Conservation (phyloP, 2,113 vertebrate species). For the Larimichthys polyactis region DNA sequence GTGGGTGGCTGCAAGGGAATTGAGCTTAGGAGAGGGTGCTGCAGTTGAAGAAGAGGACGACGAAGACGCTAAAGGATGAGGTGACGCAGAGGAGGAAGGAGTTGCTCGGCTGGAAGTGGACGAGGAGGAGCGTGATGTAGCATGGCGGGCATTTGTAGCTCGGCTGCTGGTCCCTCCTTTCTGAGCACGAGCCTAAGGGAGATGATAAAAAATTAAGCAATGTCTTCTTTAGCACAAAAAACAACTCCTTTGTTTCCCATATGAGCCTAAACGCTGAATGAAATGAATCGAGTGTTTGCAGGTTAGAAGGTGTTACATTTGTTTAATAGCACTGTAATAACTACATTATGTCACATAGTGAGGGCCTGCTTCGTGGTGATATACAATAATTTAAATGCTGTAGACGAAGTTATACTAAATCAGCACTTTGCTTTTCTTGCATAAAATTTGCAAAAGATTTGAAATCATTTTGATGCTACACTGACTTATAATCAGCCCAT, state of each 20-base stretch:
- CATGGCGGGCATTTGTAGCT: conserved; percentile 87
- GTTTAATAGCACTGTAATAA: not conserved
- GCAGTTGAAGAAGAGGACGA: conserved; percentile 65
- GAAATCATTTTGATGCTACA: too few relatives aligned
- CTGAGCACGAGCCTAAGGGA: conserved; percentile 88
- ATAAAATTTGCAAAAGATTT: too few relatives aligned
- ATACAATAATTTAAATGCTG: too few relatives aligned
- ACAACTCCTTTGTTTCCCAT: not conserved
- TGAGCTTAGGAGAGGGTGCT: conserved; percentile 91
- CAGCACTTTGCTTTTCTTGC: too few relatives aligned
- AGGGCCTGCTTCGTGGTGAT: too few relatives aligned
- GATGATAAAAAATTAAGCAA: conserved; percentile 10
- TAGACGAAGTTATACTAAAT: too few relatives aligned
- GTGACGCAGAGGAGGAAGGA: conserved; percentile 62
- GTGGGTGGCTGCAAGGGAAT: conserved; percentile 92
- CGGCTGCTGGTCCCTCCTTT: conserved; percentile 86
- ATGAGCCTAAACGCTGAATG: too few relatives aligned
- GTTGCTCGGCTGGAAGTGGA: conserved; percentile 56
- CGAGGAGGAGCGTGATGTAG: conserved; percentile 74
- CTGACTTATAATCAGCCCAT: too few relatives aligned
- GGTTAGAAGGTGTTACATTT: not conserved
- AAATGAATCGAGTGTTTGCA: not conserved
- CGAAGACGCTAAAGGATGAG: conserved; percentile 57
- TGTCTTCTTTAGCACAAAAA: not conserved
- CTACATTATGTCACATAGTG: too few relatives aligned